Percentiles rank a stretch among this genome's conserved stretches.
phyloP scores from a whole-genome alignment of 2,113 vertebrate species.

The Dipodomys stephensi region DNA sequence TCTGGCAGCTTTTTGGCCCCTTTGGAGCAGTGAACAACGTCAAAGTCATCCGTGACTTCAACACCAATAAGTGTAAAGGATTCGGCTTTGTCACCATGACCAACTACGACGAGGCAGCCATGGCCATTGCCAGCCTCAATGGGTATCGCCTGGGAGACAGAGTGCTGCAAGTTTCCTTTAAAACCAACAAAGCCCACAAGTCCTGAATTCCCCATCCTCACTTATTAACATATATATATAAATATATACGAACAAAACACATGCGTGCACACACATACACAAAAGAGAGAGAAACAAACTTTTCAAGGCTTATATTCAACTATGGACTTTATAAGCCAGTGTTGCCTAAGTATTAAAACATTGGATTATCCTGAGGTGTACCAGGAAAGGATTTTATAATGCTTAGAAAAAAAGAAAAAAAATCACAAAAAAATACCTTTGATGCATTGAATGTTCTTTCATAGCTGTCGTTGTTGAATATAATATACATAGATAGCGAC shows the following conservation, averaged over 20 bases:
- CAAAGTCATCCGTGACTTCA: conserved; percentile 99
- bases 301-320: conserved; percentile 99
- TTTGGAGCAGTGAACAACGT: conserved; percentile 99
- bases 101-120: conserved; percentile 99
- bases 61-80: conserved; percentile 99
- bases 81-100: conserved; percentile 99
- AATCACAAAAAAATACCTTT: conserved; percentile 89
- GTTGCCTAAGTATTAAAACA: conserved; percentile 99
- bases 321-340: conserved; percentile 99
- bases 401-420: conserved; percentile 91
- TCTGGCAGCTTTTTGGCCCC: conserved; percentile 99
- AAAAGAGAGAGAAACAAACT: conserved; percentile 93
- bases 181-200: conserved; percentile 99
- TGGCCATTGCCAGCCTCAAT: conserved; percentile 99
- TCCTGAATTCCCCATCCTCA: conserved; percentile 98
- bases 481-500: conserved; percentile 94
- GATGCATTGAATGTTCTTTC: conserved; percentile 96
- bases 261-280: conserved; percentile 79
- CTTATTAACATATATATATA: conserved; percentile 92
- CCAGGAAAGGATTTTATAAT: conserved; percentile 95
- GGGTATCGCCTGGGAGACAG: conserved; percentile 99
- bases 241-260: conserved; percentile 92
- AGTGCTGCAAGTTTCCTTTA: conserved; percentile 99
- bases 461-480: conserved; percentile 94
- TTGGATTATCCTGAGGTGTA: conserved; percentile 95